Conservation (phyloP, 2,888 invertebrate species). For the Luffia ferchaultella region DNA sequence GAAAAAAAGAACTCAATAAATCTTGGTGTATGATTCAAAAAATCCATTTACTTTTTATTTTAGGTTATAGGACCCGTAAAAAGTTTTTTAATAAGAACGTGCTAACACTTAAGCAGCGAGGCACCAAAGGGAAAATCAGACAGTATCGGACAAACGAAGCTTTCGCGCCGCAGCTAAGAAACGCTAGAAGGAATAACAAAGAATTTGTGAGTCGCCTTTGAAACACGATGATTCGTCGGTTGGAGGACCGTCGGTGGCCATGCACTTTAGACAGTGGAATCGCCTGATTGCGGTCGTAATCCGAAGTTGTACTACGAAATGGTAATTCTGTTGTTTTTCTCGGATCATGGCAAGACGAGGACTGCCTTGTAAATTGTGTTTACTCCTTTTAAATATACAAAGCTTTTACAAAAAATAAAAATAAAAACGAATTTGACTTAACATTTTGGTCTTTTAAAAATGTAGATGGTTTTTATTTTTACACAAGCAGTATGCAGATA, state of each 20-base stretch:
- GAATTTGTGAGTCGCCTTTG: constrained; percentile 30
- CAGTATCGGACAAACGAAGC: constrained; percentile 33
- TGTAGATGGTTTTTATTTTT: too few species aligned
- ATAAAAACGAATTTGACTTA: too few species aligned
- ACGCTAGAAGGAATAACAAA: constrained; percentile 41
- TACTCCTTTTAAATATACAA: neutral
- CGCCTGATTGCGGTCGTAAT: neutral
- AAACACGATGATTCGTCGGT: neutral
- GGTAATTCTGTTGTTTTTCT: neutral
- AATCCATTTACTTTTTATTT: neutral
- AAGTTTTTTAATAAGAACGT: neutral
- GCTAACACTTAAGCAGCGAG: neutral
- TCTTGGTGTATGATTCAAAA: too few species aligned
- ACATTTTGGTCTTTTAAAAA: too few species aligned
- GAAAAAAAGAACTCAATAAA: too few species aligned
- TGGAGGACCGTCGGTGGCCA: neutral
- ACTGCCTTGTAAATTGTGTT: neutral
- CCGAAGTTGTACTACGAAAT: neutral
- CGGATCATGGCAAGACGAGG: neutral
- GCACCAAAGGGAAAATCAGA: constrained; percentile 21
- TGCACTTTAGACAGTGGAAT: too few species aligned
- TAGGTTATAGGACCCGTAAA: neutral
- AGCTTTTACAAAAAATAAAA: too few species aligned
- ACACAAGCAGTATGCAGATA: too few species aligned
- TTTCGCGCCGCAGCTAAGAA: constrained; percentile 47